phyloP scores from a whole-genome alignment of 2,113 vertebrate species.

The Speoplatyrhinus poulsoni region DNA sequence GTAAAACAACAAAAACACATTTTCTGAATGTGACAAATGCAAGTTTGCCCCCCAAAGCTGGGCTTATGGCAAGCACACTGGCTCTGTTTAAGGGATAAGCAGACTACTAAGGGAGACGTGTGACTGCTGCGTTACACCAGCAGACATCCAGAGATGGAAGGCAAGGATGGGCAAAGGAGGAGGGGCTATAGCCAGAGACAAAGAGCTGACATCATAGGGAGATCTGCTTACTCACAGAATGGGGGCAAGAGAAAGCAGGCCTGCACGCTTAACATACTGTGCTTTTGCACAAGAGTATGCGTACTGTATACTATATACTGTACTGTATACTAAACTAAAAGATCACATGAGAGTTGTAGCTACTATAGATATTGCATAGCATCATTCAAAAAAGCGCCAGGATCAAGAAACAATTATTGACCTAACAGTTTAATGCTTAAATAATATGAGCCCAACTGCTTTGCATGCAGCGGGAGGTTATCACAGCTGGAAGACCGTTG shows the following conservation, averaged over 20 bases:
- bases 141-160: constrained; percentile 8
- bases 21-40: not conserved
- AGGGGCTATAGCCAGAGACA: not conserved
- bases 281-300: not conserved
- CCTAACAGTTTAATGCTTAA: too few relatives aligned
- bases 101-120: constrained; percentile 21
- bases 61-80: constrained; percentile 14
- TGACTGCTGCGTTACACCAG: constrained; percentile 7
- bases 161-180: not conserved
- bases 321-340: too few relatives aligned
- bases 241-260: constrained; percentile 11
- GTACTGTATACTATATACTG: too few relatives aligned
- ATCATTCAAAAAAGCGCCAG: too few relatives aligned
- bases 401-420: too few relatives aligned
- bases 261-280: constrained; percentile 2
- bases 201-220: not conserved
- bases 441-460: too few relatives aligned
- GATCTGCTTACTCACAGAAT: constrained; percentile 2
- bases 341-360: too few relatives aligned
- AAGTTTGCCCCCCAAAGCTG: not conserved
- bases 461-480: too few relatives aligned
- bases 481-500: too few relatives aligned
- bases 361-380: too few relatives aligned
- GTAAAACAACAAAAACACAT: not conserved
- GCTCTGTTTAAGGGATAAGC: constrained; percentile 24